Percentiles rank a stretch among this genome's conserved stretches.
These are phyloP conservation scores for Empidonax traillii DNA, from an alignment of 2,113 vertebrate species.

Conservation along the genomic window DNA sequence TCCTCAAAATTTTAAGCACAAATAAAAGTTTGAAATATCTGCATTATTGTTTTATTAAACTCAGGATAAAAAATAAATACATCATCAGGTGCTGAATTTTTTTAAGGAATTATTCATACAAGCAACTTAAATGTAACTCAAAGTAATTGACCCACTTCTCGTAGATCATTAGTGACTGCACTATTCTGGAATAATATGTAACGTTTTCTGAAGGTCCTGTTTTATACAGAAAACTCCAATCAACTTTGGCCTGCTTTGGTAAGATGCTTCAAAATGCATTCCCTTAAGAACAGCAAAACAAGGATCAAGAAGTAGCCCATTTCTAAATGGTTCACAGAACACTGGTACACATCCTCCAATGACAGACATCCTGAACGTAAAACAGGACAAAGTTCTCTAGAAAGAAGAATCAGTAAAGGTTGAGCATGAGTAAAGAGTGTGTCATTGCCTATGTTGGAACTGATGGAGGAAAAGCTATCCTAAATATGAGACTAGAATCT, in stretches of 20 bases:
- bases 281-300: not conserved
- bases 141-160: not conserved
- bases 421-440: not conserved
- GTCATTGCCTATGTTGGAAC: not conserved
- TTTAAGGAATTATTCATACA: not conserved
- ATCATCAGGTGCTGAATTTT: not conserved
- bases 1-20: not conserved
- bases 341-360: not conserved
- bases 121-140: not conserved
- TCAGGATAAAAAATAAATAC: not conserved
- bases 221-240: not conserved
- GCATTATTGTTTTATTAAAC: not conserved
- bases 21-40: not conserved
- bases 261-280: not conserved
- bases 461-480: not conserved
- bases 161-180: not conserved
- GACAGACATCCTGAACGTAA: fast-evolving
- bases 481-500: not conserved
- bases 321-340: not conserved
- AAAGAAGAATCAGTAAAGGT: not conserved
- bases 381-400: not conserved
- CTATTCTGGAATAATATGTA: not conserved
- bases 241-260: not conserved
- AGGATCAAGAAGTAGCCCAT: not conserved
- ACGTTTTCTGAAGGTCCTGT: not conserved